Percentiles rank a stretch among this genome's conserved stretches.
Evolutionary conservation across 2,797 vertebrate species (phyloP).

Genomic region (Anniella stebbinsi): DNA sequence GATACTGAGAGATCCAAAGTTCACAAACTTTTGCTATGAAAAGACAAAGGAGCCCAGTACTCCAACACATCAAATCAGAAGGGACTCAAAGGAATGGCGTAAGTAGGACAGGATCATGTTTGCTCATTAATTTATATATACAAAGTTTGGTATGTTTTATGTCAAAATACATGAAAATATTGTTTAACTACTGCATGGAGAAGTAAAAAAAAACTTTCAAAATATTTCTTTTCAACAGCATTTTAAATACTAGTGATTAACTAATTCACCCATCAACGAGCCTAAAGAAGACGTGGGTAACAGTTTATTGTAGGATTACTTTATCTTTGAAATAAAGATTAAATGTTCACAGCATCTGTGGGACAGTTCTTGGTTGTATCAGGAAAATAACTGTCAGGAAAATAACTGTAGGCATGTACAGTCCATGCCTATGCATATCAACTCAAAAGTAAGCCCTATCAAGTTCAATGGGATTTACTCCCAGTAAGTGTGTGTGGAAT

Average conservation of each 20-base stretch:
- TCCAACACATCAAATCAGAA: not conserved
- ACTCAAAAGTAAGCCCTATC: not conserved
- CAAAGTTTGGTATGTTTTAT: slow-evolving; percentile 4
- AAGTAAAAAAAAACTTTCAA: slow-evolving; percentile 47
- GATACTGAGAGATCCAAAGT: not conserved
- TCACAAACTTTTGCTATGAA: not conserved
- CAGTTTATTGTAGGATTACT: not conserved
- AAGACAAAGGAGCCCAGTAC: not conserved
- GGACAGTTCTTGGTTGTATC: not conserved
- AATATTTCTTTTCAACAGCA: slow-evolving; percentile 12
- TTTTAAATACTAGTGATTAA: not conserved
- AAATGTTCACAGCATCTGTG: not conserved
- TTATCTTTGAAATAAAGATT: not conserved
- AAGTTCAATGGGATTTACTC: not conserved
- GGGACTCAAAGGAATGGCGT: not conserved
- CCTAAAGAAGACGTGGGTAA: not conserved
- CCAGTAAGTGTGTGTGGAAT: not conserved
- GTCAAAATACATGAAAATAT: not conserved
- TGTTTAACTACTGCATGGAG: not conserved
- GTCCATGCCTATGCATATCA: not conserved
- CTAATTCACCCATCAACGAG: not conserved
- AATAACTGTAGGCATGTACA: not conserved
- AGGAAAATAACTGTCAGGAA: not conserved
- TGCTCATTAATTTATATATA: rapidly evolving
- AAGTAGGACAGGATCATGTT: not conserved